phyloP scores from a whole-genome alignment of 2,113 vertebrate species.

The Physeter macrocephalus region DNA sequence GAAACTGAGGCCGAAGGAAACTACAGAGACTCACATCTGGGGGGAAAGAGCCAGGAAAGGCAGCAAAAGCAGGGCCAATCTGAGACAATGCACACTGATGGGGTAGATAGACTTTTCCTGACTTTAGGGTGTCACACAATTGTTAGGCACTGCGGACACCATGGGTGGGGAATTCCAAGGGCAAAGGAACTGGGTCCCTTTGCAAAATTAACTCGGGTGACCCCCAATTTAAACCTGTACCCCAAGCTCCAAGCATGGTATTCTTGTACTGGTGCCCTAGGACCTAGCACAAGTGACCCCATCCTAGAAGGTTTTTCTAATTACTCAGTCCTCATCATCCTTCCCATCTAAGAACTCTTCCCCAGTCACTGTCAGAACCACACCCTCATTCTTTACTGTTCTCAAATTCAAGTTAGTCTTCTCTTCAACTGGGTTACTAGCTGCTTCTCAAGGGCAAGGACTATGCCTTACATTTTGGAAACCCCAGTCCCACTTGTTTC shows the following conservation, averaged over 20 bases:
- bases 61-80: no score
- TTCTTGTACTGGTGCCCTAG: background rate
- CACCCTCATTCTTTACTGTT: background rate
- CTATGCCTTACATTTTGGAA: constrained; percentile 5
- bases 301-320: background rate
- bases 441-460: background rate
- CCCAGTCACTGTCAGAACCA: background rate
- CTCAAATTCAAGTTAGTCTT: background rate
- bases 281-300: background rate
- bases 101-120: background rate
- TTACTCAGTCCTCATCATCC: background rate
- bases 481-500: background rate
- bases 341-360: background rate
- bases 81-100: background rate
- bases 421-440: background rate
- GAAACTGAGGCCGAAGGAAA: background rate
- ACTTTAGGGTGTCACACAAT: background rate
- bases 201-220: background rate
- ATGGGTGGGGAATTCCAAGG: background rate
- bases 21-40: background rate
- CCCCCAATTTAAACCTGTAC: background rate
- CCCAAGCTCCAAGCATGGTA: background rate
- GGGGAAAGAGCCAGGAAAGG: background rate
- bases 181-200: background rate
- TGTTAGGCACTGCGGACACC: background rate